Evolutionary conservation across 2,888 invertebrate genomes (phyloP), one percentile per base, ranked within the genome.

Genomic region (Empis livida): DNA sequence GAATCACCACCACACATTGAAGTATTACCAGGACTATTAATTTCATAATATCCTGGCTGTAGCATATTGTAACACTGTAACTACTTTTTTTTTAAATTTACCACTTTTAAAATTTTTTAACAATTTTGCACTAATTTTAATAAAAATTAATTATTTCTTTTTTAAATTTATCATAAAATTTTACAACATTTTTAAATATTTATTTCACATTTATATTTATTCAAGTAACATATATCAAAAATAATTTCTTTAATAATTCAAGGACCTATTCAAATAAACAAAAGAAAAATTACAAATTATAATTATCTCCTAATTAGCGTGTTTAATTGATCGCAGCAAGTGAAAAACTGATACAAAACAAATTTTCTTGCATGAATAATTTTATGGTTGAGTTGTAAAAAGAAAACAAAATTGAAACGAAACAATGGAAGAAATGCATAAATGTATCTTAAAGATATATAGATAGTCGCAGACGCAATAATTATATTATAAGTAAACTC

Each of bases 1-100:
- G 65, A 60, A 54, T 68, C 68, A 20, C 17, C 13, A 17, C 35
- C 41, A 10, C 37, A 42, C 5, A 20, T 37, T 27, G 42, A 27
- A 20, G n/a, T 16, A 38, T 15, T 20, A 27, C 14, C 20, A 31
- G 44, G 20, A 41, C 16, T 44, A 27, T 37, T 44, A 30, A 44
- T 20, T 16, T 48, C 47, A 23, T 40, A 48, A 48, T 44, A 48
- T 40, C 41, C 44, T 35, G 27, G 44, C 42, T 48, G 47, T 41
- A 48, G 23, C 47, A 48, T 48, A 8, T 27, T 27, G 10, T 37
- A 37, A 37, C 37, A 8, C 14, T 35, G 9, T 16, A 9, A 4
- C 4, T 11, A 17, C n/a, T 39, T 13, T 17, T 39, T 2, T 37
- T 37, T 37, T 3, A 15, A 10, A 37, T 37, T 37, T 14, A 3